Base-by-base conservation (phyloP, 2,888 invertebrate genomes). In the Linnaemya vulpina region DNA sequence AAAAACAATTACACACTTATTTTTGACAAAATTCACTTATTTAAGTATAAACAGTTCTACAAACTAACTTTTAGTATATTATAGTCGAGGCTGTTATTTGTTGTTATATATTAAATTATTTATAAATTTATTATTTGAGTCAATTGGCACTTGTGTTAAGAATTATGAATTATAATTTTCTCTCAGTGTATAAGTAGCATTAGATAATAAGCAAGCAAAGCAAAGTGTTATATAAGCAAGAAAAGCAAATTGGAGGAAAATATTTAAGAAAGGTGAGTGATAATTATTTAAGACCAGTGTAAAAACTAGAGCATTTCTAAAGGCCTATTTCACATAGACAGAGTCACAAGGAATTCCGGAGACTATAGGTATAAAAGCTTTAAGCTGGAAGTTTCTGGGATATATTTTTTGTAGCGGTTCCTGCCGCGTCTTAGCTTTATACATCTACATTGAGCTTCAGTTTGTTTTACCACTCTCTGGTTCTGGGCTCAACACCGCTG, bases 381-480 rank as follows among this genome's bases (percentile, higher is more conserved):
- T 67, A 4, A 74, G 73, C 3, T 77, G 70, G 74, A 70, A 70
- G 3, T 51, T 35, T 15, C 10, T 58, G 49, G 49, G 9, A n/a
- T 70, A 30, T 53, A 55, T 20, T 46, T 30, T 46, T 55, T 43
- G 10, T 25, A 35, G 85, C 86, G 84, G 86, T 84, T 86, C 86
- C 87, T 86, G 87, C 84, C 86, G 86, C 84, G 63, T 10, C 40
- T 17, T 62, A 25, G 38, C 13, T 63, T 84, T 73, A 63, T 74
- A 74, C 65, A 65, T 49, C n/a, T 38, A 53, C n/a, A 2, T 13
- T 15, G 13, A 35, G 22, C 10, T 30, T 49, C 3, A 5, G 11
- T 20, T 38, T 60, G 22, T 35, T 79, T 87, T 90, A 91, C 91
- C 91, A 91, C 65, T 91, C 89, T 75, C 89, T 88, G 17, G 88